Conservation (phyloP, 2,113 vertebrate genomes). For the Corapipo altera region DNA sequence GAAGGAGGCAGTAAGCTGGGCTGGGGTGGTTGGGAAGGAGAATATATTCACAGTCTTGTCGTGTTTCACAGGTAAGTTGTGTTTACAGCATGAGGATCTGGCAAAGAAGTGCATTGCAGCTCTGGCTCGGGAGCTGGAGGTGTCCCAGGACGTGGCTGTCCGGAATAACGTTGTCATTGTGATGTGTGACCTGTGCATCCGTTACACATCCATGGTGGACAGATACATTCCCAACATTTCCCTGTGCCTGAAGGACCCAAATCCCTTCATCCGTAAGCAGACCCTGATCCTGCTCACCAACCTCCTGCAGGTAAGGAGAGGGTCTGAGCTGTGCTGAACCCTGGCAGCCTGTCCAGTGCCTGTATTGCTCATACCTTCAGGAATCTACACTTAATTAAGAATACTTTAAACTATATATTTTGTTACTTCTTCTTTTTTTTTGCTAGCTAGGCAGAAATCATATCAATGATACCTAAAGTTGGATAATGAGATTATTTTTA, state of each 20-base stretch:
- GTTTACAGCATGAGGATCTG: constrained; percentile 89
- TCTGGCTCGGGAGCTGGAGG: constrained; percentile 88
- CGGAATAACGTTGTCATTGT: constrained; percentile 88
- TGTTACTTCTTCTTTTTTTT: neutral
- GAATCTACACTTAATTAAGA: neutral
- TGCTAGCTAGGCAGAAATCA: neutral
- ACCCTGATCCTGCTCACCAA: constrained; percentile 91
- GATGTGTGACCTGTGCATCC: constrained; percentile 90
- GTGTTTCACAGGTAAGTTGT: constrained; percentile 84
- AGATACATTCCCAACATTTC: constrained; percentile 88
- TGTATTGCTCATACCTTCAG: neutral
- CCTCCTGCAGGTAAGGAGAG: constrained; percentile 84
- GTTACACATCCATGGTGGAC: constrained; percentile 88
- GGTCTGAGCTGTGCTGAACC: neutral
- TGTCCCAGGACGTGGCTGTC: constrained; percentile 78
- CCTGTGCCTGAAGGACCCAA: constrained; percentile 81
- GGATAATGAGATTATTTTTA: neutral
- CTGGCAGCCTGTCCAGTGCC: neutral
- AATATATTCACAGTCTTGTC: neutral
- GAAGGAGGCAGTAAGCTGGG: neutral
- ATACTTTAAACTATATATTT: neutral
- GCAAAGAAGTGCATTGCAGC: constrained; percentile 85
- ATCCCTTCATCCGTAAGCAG: constrained; percentile 87
- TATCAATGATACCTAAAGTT: neutral
- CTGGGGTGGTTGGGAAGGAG: neutral